Evolutionary conservation across 37 sponge, comb jelly and placozoan genomes (phyloP), one percentile per base, ranked within the genome.

Genomic region (Aplysina aerophoba): DNA sequence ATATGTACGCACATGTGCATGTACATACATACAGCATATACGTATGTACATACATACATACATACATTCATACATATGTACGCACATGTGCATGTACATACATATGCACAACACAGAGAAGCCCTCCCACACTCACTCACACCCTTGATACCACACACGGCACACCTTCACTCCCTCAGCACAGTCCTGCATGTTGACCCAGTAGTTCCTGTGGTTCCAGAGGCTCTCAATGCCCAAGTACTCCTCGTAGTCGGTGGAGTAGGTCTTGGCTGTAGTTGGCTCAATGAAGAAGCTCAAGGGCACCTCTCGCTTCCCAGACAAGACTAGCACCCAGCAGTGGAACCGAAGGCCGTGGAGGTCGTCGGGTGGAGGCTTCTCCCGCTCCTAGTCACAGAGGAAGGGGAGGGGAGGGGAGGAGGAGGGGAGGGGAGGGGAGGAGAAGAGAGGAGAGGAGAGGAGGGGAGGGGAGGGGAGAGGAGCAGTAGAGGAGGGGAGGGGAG

Each of bases 111-210:
- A 30, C 40, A n/a, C n/a, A n/a, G n/a, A n/a, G n/a, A n/a, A n/a
- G n/a, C n/a, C n/a, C n/a, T n/a, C n/a, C n/a, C n/a, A n/a, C n/a
- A n/a, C n/a, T n/a, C n/a, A n/a, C n/a, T n/a, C n/a, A n/a, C n/a
- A n/a, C n/a, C n/a, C n/a, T n/a, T n/a, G n/a, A n/a, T n/a, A n/a
- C 50, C 50, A 44, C 50, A 44, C 50, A 44, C 6, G 6, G 8
- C 50, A 3, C 71, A 96, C 97, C 94, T 92, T 57, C 24, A 96
- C 85, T 37, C 99, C 99, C 28, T 88, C 72, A 0, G 93, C 85
- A 66, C 99, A 98, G 90, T 94, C 93, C 90, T 98, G 99, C 99
- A 98, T 98, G 86, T 98, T 98, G 55, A 98, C 90, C 99, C 99
- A 98, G 77, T 91, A 98, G 85, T 98, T 98, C 65, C 53, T 87